These are phyloP conservation scores for Falco berigora DNA, from an alignment of 2,797 vertebrate genomes.

Conservation along the genomic window DNA sequence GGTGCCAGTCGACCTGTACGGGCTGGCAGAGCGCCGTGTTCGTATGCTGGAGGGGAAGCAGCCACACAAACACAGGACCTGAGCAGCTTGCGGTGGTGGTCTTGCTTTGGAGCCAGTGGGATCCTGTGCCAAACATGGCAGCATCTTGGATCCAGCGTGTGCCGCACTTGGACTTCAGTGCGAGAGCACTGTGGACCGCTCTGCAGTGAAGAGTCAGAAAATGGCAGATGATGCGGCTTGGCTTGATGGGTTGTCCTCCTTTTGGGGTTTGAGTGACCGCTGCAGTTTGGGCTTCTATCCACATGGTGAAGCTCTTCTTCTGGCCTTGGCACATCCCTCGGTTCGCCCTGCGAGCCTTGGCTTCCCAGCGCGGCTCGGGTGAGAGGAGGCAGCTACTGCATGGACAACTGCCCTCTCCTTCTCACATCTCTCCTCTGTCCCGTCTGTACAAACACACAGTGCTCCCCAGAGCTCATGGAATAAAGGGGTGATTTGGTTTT, in stretches of 20 bases:
- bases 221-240: background rate
- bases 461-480: background rate
- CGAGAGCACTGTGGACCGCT: rapidly evolving
- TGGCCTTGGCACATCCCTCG: background rate
- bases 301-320: background rate
- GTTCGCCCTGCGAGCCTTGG: background rate
- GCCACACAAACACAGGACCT: rapidly evolving
- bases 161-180: rapidly evolving
- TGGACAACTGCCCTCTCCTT: background rate
- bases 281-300: background rate
- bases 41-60: rapidly evolving
- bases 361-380: background rate
- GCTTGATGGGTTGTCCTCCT: background rate
- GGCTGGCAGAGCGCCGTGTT: rapidly evolving
- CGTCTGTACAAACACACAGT: background rate
- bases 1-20: rapidly evolving
- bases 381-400: background rate
- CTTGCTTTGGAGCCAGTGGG: background rate
- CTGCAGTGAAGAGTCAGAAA: background rate
- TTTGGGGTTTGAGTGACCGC: rapidly evolving
- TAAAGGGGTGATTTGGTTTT: background rate
- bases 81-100: background rate
- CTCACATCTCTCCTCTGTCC: background rate
- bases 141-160: background rate
- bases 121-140: background rate